phyloP scores from a whole-genome alignment of 2,888 invertebrate genomes.

The Drosophila siamana region DNA sequence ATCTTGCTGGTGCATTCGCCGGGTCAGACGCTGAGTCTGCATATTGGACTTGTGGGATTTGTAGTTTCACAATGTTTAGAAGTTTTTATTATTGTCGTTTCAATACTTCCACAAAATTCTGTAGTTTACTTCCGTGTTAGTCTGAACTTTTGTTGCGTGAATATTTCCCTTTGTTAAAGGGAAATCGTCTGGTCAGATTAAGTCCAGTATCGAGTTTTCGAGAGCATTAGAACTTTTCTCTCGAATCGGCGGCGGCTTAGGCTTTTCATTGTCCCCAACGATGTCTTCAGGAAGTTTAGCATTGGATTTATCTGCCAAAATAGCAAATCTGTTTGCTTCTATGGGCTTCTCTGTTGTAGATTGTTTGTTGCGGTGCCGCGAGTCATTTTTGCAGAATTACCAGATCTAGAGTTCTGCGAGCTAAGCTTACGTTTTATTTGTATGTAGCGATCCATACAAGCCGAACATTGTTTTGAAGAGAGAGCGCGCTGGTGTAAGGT shows the following conservation, averaged over 20 bases:
- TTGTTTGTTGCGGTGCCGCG: not conserved
- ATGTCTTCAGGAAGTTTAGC: not conserved
- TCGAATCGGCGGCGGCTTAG: not conserved
- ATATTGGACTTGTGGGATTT: too few relatives aligned
- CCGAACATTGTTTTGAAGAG: slow-evolving; percentile 1
- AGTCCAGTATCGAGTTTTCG: not conserved
- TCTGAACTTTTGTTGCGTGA: too few relatives aligned
- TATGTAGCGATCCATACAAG: slow-evolving; percentile 1
- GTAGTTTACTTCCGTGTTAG: too few relatives aligned
- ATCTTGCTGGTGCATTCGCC: not conserved
- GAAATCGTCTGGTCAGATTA: not conserved
- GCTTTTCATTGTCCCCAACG: not conserved
- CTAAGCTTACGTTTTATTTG: slow-evolving; percentile 1
- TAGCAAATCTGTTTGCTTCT: not conserved
- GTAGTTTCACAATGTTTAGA: too few relatives aligned
- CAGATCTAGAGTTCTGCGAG: not conserved
- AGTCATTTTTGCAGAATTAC: not conserved
- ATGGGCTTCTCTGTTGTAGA: not conserved
- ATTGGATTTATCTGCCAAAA: not conserved
- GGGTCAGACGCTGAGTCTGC: too few relatives aligned
- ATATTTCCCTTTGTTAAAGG: not conserved
- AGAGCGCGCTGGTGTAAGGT: not conserved
- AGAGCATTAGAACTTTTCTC: not conserved
- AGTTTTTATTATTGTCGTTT: not conserved
- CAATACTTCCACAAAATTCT: not conserved